Percentiles rank a stretch among this genome's conserved stretches.
Conservation (phyloP, 2,113 vertebrate species). For the Caretta caretta region DNA sequence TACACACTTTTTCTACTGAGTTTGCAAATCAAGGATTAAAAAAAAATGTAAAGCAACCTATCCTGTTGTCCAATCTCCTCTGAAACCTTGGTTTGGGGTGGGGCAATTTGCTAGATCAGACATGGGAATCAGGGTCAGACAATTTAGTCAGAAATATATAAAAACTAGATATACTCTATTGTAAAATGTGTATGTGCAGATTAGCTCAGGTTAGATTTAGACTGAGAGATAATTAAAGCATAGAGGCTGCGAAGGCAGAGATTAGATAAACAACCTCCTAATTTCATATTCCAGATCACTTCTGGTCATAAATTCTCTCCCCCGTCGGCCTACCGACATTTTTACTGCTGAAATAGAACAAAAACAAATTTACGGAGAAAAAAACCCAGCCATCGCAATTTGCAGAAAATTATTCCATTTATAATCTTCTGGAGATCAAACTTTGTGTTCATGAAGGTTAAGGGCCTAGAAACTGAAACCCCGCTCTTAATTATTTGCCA, state of each 20-base stretch:
- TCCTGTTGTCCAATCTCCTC: not conserved
- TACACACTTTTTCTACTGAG: slow-evolving; percentile 66
- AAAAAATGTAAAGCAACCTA: not conserved
- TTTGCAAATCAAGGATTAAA: slow-evolving; percentile 77
- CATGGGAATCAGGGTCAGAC: not conserved
- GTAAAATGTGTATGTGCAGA: not conserved
- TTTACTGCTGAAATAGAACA: not conserved
- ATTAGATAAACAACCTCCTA: not conserved
- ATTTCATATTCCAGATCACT: not conserved
- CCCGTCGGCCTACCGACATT: not conserved
- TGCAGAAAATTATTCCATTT: not conserved
- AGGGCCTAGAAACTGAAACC: not conserved
- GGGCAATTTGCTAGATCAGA: not conserved
- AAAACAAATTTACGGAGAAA: not conserved
- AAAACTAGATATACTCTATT: not conserved
- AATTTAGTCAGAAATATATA: fast-evolving
- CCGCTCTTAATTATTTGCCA: not conserved
- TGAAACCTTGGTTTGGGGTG: not conserved
- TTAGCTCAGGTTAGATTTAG: not conserved
- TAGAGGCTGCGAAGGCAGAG: not conserved
- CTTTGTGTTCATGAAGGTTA: slow-evolving; percentile 6
- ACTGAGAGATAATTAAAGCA: not conserved
- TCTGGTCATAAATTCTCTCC: not conserved
- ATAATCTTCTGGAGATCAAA: slow-evolving; percentile 9
- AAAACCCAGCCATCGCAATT: not conserved